Evolutionary conservation across 35 echinoderm and acorn worm genomes (phyloP).

Genomic region (Ophiothrix spiculata): DNA sequence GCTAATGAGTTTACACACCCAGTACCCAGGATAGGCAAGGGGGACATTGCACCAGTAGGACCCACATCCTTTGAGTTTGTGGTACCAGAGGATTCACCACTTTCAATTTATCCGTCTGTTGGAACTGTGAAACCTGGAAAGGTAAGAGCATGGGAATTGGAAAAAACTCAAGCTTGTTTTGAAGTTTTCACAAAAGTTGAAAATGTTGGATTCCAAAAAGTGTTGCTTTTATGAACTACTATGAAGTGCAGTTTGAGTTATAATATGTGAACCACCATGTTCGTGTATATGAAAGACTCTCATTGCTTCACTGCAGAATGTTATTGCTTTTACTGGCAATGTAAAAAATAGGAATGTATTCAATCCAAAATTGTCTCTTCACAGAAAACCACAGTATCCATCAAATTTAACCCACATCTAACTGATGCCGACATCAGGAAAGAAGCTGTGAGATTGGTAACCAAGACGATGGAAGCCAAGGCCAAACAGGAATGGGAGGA

Average conservation of each 20-base stretch:
- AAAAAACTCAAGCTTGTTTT: too few relatives aligned
- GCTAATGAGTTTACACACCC: conserved; percentile 98
- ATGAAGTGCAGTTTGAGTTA: too few relatives aligned
- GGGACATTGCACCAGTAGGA: conserved; percentile 75
- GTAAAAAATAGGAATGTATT: too few relatives aligned
- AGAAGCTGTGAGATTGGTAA: conserved; percentile 78
- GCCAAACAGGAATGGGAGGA: conserved; percentile 84
- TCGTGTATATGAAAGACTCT: too few relatives aligned
- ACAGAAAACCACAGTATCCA: conserved; percentile 72
- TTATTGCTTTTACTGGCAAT: too few relatives aligned
- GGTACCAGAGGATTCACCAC: conserved; percentile 59
- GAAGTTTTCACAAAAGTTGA: too few relatives aligned
- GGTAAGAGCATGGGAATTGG: too few relatives aligned
- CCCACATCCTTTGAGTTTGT: conserved; percentile 96
- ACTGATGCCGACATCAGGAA: conserved; percentile 64
- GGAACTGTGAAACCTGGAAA: conserved; percentile 78
- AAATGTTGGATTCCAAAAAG: too few relatives aligned
- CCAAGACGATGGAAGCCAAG: conserved; percentile 70
- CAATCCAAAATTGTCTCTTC: too few relatives aligned
- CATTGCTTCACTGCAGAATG: too few relatives aligned
- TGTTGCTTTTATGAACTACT: too few relatives aligned
- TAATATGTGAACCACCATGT: too few relatives aligned
- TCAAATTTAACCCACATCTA: conserved; percentile 65
- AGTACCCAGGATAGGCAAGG: conserved; percentile 86
- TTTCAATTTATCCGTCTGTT: conserved; percentile 65